Conservation (phyloP, 2,797 vertebrate species). For the Cirrhinus mrigala region DNA sequence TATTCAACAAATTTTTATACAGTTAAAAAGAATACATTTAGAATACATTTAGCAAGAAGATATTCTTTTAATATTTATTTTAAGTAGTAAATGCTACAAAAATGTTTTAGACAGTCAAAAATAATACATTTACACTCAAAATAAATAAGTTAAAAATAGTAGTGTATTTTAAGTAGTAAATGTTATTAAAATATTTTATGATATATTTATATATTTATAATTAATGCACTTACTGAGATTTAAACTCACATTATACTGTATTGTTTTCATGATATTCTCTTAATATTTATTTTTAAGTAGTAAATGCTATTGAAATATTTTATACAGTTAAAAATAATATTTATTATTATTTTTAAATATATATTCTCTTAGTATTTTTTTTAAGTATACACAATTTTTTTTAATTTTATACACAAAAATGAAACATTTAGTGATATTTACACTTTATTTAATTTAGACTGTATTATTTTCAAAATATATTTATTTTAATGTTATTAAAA, state of each 20-base stretch:
- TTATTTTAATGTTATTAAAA: constrained; percentile 6
- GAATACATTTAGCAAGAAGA: not conserved
- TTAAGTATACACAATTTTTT: no score
- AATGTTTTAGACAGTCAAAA: not conserved
- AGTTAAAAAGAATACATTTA: not conserved
- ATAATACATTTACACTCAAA: not conserved
- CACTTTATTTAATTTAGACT: not conserved
- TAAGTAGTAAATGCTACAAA: not conserved
- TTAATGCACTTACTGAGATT: not conserved
- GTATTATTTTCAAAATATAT: not conserved
- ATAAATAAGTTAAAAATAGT: no score
- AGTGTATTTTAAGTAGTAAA: not conserved
- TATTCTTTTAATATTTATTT: not conserved
- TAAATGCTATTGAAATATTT: not conserved
- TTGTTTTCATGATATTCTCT: not conserved
- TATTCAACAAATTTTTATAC: not conserved
- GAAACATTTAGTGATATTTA: not conserved
- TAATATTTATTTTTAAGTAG: not conserved
- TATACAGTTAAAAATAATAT: not conserved
- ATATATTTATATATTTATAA: no score
- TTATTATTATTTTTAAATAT: no score
- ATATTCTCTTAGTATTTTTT: no score
- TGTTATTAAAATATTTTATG: not conserved
- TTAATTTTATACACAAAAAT: not conserved
- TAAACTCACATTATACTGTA: not conserved